Percentiles rank a stretch among this genome's conserved stretches.
phyloP scores from a whole-genome alignment of 2,113 vertebrate species.

The Cheirogaleus medius region DNA sequence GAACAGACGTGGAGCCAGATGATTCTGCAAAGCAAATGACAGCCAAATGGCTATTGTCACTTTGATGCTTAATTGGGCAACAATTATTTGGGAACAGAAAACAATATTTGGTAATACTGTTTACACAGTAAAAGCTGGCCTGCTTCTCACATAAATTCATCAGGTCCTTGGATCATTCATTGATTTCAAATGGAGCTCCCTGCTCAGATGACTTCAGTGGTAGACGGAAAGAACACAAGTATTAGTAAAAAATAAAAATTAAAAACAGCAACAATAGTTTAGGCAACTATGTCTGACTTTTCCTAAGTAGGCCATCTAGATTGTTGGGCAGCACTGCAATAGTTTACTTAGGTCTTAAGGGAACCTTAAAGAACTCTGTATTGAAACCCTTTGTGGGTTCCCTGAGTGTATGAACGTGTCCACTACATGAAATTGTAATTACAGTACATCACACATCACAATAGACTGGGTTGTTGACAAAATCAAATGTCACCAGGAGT shows the following conservation, averaged over 20 bases:
- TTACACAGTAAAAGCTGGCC: neutral
- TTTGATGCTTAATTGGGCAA: constrained; percentile 56
- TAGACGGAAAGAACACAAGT: neutral
- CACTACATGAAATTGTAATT: neutral
- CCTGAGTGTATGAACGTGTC: neutral
- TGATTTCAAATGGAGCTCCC: constrained; percentile 34
- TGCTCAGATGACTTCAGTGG: neutral
- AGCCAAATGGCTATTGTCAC: constrained; percentile 56
- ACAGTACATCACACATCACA: neutral
- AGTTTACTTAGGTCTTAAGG: neutral
- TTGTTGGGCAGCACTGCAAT: neutral
- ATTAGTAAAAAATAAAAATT: constrained; percentile 3
- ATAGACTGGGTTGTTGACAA: neutral
- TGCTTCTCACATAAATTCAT: constrained; percentile 37
- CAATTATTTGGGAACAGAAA: constrained; percentile 63
- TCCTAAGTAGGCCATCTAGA: neutral
- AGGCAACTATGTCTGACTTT: neutral
- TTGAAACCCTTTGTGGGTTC: neutral
- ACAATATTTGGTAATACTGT: constrained; percentile 55
- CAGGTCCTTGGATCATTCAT: neutral
- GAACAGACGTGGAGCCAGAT: constrained; percentile 29
- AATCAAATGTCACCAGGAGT: neutral
- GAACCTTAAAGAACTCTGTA: neutral
- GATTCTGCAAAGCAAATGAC: constrained; percentile 46
- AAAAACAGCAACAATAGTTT: neutral